Percentiles rank a stretch among this genome's conserved stretches.
Evolutionary conservation across 2,888 invertebrate species (phyloP).

Genomic region (Synergus japonicus): DNA sequence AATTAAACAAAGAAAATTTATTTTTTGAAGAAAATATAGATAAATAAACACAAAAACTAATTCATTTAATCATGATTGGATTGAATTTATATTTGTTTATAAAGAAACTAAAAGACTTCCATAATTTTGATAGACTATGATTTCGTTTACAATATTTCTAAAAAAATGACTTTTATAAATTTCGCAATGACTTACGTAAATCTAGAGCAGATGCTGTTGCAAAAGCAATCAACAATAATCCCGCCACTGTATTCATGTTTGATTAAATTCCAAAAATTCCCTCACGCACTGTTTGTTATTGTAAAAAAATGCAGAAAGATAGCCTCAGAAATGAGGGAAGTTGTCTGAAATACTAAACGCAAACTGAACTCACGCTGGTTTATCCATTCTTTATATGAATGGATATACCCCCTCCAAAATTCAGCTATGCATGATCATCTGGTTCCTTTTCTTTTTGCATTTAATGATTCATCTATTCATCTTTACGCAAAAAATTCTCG

Average conservation of each 20-base stretch:
- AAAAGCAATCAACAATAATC: slow-evolving; percentile 20
- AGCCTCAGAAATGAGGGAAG: slow-evolving; percentile 37
- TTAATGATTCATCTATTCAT: not conserved
- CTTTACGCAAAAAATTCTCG: not conserved
- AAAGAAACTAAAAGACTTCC: slow-evolving; percentile 27
- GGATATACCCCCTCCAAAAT: slow-evolving; percentile 48
- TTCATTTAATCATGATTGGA: too few species aligned
- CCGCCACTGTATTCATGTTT: slow-evolving; percentile 11
- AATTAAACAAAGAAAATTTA: too few species aligned
- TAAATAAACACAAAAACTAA: not conserved
- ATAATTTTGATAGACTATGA: not conserved
- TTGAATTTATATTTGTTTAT: too few species aligned
- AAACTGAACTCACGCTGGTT: slow-evolving; percentile 66
- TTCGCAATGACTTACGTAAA: slow-evolving; percentile 3
- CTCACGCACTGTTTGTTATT: not conserved
- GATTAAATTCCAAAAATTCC: not conserved
- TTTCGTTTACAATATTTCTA: not conserved
- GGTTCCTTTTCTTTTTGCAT: slow-evolving; percentile 13
- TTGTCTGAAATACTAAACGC: slow-evolving; percentile 53
- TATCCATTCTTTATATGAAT: slow-evolving; percentile 69
- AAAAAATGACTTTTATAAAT: not conserved
- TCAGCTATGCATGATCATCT: not conserved
- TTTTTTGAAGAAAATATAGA: too few species aligned
- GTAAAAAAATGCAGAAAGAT: not conserved
- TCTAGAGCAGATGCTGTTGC: slow-evolving; percentile 9